Conservation (phyloP, 2,113 vertebrate genomes). For the Rhinoderma darwinii region DNA sequence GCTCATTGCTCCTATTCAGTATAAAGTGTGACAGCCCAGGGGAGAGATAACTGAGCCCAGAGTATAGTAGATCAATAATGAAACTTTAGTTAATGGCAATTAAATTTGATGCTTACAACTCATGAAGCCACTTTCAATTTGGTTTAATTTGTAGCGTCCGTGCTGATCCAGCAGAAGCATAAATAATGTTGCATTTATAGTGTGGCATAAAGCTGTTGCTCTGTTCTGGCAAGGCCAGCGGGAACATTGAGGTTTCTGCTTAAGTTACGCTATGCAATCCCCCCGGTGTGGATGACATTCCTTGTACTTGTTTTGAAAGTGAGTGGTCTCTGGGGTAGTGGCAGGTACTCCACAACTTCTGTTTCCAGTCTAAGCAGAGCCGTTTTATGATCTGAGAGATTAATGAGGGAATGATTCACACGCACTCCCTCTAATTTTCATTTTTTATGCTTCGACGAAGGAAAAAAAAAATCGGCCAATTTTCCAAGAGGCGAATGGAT, state of each 20-base stretch:
- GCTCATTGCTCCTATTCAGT: conserved; percentile 11
- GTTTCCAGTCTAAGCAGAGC: conserved; percentile 39
- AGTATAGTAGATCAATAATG: conserved; percentile 33
- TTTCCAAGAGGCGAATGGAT: background rate
- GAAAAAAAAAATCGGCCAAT: background rate
- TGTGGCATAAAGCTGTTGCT: conserved; percentile 10
- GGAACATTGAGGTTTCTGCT: conserved; percentile 13
- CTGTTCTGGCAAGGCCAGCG: conserved; percentile 14
- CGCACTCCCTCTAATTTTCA: conserved; percentile 21
- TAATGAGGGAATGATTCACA: conserved; percentile 47
- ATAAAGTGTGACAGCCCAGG: conserved; percentile 42
- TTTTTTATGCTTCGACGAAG: background rate
- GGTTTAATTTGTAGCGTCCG: conserved; percentile 45
- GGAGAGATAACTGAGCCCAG: conserved; percentile 17
- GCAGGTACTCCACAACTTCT: conserved; percentile 45
- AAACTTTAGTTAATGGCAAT: conserved; percentile 42
- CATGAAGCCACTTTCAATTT: conserved; percentile 54
- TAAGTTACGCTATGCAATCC: background rate
- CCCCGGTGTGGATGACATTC: conserved; percentile 1
- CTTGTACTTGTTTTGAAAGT: conserved; percentile 22
- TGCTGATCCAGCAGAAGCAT: conserved; percentile 20
- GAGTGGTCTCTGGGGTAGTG: conserved; percentile 27
- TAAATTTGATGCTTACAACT: conserved; percentile 51
- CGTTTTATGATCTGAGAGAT: conserved; percentile 49
- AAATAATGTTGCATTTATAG: conserved; percentile 45